phyloP scores from a whole-genome alignment of 2,797 vertebrate genomes.

The Erpetoichthys calabaricus region DNA sequence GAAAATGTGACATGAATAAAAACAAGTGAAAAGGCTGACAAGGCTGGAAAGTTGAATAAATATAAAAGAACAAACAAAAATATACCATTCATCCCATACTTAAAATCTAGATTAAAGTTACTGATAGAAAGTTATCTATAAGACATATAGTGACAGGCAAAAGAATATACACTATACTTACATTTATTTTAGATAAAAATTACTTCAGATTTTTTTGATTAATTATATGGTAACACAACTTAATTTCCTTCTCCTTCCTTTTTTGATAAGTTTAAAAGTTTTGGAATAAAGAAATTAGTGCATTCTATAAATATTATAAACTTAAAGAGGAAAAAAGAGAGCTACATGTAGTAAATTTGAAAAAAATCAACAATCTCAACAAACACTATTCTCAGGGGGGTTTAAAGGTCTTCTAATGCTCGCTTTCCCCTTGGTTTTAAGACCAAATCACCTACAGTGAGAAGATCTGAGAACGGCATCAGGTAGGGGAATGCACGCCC shows the following conservation, averaged over 20 bases:
- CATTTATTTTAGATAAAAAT: not conserved
- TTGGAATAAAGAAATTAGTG: too few relatives aligned
- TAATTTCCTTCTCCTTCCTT: conserved; percentile 19
- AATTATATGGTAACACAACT: conserved; percentile 40
- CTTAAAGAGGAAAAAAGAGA: too few relatives aligned
- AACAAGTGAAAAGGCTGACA: too few relatives aligned
- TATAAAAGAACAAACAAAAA: too few relatives aligned
- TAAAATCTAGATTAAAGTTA: conserved; percentile 9
- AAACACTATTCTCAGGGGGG: too few relatives aligned
- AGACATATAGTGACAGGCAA: conserved; percentile 22
- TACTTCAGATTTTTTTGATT: conserved; percentile 26
- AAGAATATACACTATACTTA: conserved; percentile 1
- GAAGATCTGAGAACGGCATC: conserved; percentile 50
- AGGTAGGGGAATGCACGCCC: conserved; percentile 68
- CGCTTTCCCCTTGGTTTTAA: conserved; percentile 67
- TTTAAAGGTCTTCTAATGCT: conserved; percentile 8
- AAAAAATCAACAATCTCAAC: too few relatives aligned
- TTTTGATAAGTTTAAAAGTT: too few relatives aligned
- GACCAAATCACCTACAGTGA: conserved; percentile 60
- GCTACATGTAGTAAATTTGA: too few relatives aligned
- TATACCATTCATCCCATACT: too few relatives aligned
- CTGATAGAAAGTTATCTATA: conserved; percentile 30
- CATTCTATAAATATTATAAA: too few relatives aligned
- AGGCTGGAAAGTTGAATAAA: too few relatives aligned
- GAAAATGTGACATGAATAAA: too few relatives aligned